phyloP scores from a whole-genome alignment of 30 jellyfish, hydroid and myxozoan genomes.

The Hydractinia symbiolongicarpus region DNA sequence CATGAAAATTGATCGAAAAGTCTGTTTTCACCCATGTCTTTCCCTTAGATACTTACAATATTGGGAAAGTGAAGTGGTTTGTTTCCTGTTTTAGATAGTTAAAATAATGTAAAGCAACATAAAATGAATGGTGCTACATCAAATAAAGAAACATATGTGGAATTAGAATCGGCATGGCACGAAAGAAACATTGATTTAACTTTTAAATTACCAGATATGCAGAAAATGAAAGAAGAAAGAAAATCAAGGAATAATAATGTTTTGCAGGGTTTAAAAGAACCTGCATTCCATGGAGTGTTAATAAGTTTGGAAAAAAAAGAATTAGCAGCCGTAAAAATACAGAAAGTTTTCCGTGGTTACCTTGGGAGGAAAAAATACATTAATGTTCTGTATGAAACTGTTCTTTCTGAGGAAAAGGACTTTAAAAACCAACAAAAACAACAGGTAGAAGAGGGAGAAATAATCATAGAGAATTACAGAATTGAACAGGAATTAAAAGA shows the following conservation, averaged over 20 bases:
- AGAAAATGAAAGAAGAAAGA: neutral
- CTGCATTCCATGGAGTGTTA: neutral
- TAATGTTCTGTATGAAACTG: slow-evolving; percentile 17
- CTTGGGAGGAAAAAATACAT: slow-evolving; percentile 36
- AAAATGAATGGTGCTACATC: too few relatives aligned
- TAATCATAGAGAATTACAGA: slow-evolving; percentile 17
- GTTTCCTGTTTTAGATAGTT: too few relatives aligned
- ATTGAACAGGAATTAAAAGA: slow-evolving; percentile 37
- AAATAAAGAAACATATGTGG: too few relatives aligned
- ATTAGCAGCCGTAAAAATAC: slow-evolving; percentile 29
- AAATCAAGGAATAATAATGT: neutral
- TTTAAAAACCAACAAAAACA: neutral
- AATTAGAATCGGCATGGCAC: too few relatives aligned
- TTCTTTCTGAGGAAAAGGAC: slow-evolving; percentile 1
- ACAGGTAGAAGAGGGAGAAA: slow-evolving; percentile 29
- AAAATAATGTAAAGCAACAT: too few relatives aligned
- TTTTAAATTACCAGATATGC: neutral
- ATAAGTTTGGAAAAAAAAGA: neutral
- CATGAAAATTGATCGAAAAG: too few relatives aligned
- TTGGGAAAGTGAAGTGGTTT: too few relatives aligned
- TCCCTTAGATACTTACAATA: too few relatives aligned
- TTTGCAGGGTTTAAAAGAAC: neutral
- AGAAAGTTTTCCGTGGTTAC: slow-evolving; percentile 30
- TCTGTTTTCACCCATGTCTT: too few relatives aligned
- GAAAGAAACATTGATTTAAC: neutral